phyloP scores from a whole-genome alignment of 2,113 vertebrate genomes.

The Eulacestoma nigropectus region DNA sequence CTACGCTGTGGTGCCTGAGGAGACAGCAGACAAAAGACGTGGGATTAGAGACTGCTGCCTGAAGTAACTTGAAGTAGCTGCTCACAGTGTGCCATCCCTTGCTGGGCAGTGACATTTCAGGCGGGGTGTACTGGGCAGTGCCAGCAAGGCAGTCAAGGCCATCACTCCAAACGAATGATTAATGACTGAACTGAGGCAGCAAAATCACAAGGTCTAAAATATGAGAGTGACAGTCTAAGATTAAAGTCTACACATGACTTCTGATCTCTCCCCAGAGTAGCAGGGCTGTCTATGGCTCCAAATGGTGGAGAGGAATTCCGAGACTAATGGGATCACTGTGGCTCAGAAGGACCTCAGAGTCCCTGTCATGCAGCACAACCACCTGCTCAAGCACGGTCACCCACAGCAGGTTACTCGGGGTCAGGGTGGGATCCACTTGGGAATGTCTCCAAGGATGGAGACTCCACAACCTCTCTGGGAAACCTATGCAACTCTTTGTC shows the following conservation, averaged over 20 bases:
- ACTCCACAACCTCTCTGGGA: not conserved
- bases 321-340: fast-evolving
- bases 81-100: fast-evolving
- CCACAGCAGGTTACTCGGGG: not conserved
- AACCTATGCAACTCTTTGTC: not conserved
- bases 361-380: fast-evolving
- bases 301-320: not conserved
- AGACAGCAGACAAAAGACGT: fast-evolving
- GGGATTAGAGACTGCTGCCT: not conserved
- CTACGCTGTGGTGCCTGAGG: not conserved
- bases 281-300: not conserved
- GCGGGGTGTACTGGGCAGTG: fast-evolving
- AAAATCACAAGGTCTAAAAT: not conserved
- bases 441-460: not conserved
- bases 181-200: not conserved
- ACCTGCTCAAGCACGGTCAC: not conserved
- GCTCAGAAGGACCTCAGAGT: not conserved
- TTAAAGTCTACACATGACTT: not conserved
- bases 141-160: not conserved
- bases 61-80: not conserved
- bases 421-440: too few relatives aligned
- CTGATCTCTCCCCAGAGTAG: not conserved
- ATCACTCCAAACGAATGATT: not conserved
- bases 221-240: not conserved
- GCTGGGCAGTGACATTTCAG: not conserved